Base-by-base conservation (phyloP, 1,140 invertebrate genomes). In the Trichoplusia ni region DNA sequence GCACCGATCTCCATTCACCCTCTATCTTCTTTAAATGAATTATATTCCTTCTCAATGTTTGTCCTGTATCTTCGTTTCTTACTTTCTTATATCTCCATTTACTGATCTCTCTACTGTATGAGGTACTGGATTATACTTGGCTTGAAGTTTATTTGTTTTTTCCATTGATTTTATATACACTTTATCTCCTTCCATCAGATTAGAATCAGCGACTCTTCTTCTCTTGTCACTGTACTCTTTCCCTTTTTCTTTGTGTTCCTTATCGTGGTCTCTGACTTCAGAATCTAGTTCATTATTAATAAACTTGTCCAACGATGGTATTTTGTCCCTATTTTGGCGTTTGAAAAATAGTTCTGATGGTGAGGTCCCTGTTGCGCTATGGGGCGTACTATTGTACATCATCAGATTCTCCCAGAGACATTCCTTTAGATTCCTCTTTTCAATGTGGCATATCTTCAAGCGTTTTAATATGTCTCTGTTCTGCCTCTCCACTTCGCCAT, bases 361-460 rank as follows among this genome's bases (percentile, higher is more conserved):
- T 5, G 58, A 53, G 47, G 51, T 59, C 0, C 65, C 68, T 13
- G 69, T 75, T 4, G 33, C 31, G 9, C 31, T 33, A 21, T 75
- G 69, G 4, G 70, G 70, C 8, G 70, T 76, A 4, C 61, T 66
- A 25, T 73, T 70, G 37, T 73, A 73, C 70, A 73, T 71, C 5
- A 29, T 62, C 0, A 73, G 33, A 49, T 73, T 73, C n/a, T 69
- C 18, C 1, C 13, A 2, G 3, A 68, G 16, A 38, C 16, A 19
- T 14, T 63, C 63, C 33, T 54, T 13, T 38, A 49, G 53, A 27
- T 60, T 33, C 31, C 23, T 31, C 2, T 44, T 58, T 33, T 69
- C 42, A 4, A 14, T 13, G 49, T 49, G 37, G 18, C 62, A 14
- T 13, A 69, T 69, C 33, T 25, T 51, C 1, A 69, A 19, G 0